phyloP scores from a whole-genome alignment of 2,113 vertebrate species.

The Proteles cristata region DNA sequence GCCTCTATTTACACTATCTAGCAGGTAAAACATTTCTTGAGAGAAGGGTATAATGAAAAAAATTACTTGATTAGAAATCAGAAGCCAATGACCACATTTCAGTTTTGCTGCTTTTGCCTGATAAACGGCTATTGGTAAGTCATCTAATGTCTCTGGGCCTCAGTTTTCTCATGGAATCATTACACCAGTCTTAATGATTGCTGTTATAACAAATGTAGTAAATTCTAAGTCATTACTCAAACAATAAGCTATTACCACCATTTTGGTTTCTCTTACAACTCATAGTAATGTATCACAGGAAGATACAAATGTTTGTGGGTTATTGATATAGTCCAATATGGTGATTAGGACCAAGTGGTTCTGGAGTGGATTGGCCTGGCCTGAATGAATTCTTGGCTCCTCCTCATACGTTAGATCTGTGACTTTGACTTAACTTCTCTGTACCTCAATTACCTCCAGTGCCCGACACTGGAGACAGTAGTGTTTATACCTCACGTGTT shows the following conservation, averaged over 20 bases:
- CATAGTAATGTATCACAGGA: background rate
- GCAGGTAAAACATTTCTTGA: slow-evolving; percentile 16
- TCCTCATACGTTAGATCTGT: background rate
- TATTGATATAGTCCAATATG: background rate
- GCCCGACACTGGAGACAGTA: background rate
- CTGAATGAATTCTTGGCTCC: background rate
- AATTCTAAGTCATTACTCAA: background rate
- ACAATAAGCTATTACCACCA: background rate
- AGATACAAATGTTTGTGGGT: background rate
- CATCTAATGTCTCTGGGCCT: background rate
- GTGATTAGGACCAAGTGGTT: background rate
- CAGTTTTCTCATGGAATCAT: background rate
- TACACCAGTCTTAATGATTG: background rate
- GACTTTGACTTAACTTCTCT: slow-evolving; percentile 43
- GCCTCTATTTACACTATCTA: background rate
- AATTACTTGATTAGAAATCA: slow-evolving; percentile 39
- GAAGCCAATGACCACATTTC: background rate
- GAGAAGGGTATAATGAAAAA: background rate
- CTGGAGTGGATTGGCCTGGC: background rate
- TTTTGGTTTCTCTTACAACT: slow-evolving; percentile 12
- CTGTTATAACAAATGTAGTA: background rate
- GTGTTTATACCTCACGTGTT: background rate
- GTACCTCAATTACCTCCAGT: background rate
- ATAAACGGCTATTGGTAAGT: background rate
- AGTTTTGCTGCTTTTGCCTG: background rate